Base-by-base conservation (phyloP, 2,113 vertebrate genomes). In the Callaeas wilsoni region DNA sequence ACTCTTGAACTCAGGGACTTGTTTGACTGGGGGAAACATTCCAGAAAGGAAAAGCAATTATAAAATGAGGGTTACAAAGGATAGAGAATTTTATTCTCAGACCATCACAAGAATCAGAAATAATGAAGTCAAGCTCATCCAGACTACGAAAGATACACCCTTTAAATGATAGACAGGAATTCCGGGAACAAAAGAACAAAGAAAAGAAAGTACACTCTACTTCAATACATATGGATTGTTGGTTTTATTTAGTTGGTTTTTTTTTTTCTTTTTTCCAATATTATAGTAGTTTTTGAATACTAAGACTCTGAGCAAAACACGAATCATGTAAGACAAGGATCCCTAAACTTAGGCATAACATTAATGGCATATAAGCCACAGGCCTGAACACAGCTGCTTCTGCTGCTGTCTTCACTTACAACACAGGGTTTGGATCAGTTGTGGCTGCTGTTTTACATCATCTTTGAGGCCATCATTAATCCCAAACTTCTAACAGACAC, bases 161-260 rank as follows among this genome's bases (percentile, higher is more conserved):
- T 80, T 80, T 37, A 67, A 59, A 87, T 37, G 13, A 63, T 3
- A 33, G 16, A 53, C 18, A 39, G 22, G 16, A 89, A 25, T 35
- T 80, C 27, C 23, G 37, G 22, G 8, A 78, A 67, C 8, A 70
- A 69, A 96, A 77, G 1, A 46, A 86, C 6, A 22, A 46, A 33
- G 15, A 2, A 23, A 35, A 55, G 19, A 33, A 79, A 71, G 2
- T 11, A 30, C 12, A 14, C 10, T 59, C 4, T 29, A 33, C 5
- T 65, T 86, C 42, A 79, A 25, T 60, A 57, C 3, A 57, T 44
- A 11, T 14, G 3, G 35, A 21, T 30, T 56, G 37, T 16, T 37
- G 6, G 10, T 3, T 49, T 80, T 65, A 30, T 7, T 49, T 50
- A 3, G 6, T 4, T 16, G 5, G 1, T 3, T 6, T 37, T 16